Percentiles rank a stretch among this genome's conserved stretches.
Evolutionary conservation across 2,888 invertebrate genomes (phyloP).

Genomic region (Meteorus colon): DNA sequence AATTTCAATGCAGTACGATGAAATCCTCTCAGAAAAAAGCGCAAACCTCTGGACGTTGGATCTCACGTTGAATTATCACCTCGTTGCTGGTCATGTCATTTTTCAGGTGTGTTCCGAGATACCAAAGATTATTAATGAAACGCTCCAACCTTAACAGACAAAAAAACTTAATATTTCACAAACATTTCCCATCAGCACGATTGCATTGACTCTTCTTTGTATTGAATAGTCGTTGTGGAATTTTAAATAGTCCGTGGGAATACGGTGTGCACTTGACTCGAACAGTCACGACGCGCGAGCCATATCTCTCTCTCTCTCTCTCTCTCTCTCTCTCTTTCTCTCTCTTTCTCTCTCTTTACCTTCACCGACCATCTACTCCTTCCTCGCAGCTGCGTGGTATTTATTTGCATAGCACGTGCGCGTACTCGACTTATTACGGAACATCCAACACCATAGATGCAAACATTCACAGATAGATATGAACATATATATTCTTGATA

Average conservation of each 20-base stretch:
- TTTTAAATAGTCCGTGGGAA: conserved; percentile 55
- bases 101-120: too few relatives aligned
- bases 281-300: conserved; percentile 51
- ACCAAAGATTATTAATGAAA: too few relatives aligned
- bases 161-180: not conserved
- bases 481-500: not conserved
- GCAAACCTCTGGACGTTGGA: too few relatives aligned
- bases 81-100: too few relatives aligned
- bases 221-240: conserved; percentile 31
- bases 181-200: not conserved
- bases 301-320: not conserved
- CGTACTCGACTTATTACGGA: conserved; percentile 40
- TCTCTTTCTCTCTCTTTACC: conserved; percentile 26
- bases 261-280: conserved; percentile 55
- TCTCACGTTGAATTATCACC: too few relatives aligned
- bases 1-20: too few relatives aligned
- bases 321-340: not conserved
- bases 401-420: conserved; percentile 65
- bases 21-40: too few relatives aligned
- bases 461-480: not conserved
- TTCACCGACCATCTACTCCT: conserved; percentile 29
- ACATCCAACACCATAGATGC: conserved; percentile 1
- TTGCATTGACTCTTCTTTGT: not conserved
- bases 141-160: not conserved
- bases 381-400: conserved; percentile 51